phyloP scores from a whole-genome alignment of 2,797 vertebrate species.

The Brachymystax lenok region DNA sequence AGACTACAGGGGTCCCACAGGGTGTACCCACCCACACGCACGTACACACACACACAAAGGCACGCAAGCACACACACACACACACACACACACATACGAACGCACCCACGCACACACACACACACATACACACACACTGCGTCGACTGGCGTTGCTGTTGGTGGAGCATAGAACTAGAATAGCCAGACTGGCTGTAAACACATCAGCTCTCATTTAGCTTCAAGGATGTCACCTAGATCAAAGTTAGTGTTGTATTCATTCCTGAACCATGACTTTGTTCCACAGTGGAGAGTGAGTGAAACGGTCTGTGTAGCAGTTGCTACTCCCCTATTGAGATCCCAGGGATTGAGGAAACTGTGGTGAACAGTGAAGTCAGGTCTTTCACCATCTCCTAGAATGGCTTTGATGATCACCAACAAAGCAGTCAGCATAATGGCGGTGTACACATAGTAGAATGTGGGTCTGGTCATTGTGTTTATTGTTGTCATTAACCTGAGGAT shows the following conservation, averaged over 20 bases:
- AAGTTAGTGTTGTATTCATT: slow-evolving; percentile 62
- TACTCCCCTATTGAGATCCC: slow-evolving; percentile 69
- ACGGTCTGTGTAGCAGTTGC: slow-evolving; percentile 60
- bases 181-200: slow-evolving; percentile 71
- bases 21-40: slow-evolving; percentile 1
- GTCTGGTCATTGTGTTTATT: slow-evolving; percentile 62
- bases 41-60: neutral
- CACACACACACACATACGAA: slow-evolving; percentile 19
- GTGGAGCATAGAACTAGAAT: slow-evolving; percentile 61
- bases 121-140: slow-evolving; percentile 35
- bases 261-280: slow-evolving; percentile 69
- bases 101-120: neutral
- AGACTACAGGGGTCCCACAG: slow-evolving; percentile 53
- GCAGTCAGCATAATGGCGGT: slow-evolving; percentile 61
- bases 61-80: neutral
- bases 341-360: slow-evolving; percentile 69
- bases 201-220: slow-evolving; percentile 65
- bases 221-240: slow-evolving; percentile 69
- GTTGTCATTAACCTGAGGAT: slow-evolving; percentile 58
- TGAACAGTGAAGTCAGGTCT: slow-evolving; percentile 51
- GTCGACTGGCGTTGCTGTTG: slow-evolving; percentile 60
- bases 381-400: slow-evolving; percentile 63
- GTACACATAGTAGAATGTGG: slow-evolving; percentile 60
- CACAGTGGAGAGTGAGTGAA: slow-evolving; percentile 22
- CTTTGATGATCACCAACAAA: slow-evolving; percentile 73